Evolutionary conservation across 1,140 invertebrate genomes (phyloP).

Genomic region (Anastrepha ludens): DNA sequence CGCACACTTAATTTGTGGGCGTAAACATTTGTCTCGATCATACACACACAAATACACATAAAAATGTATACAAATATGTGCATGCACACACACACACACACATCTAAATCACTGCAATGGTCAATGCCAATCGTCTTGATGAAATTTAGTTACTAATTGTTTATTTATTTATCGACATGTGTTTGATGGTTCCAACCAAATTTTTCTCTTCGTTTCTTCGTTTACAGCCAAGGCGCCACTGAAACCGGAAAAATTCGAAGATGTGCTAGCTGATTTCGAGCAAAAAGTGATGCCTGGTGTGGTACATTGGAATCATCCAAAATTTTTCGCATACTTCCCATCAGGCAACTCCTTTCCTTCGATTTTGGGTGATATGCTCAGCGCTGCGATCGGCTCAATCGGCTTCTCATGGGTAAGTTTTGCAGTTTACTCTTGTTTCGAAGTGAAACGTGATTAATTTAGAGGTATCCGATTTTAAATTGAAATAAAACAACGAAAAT

Average conservation of each 20-base stretch:
- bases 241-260: conserved; percentile 87
- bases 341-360: conserved; percentile 96
- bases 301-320: conserved; percentile 97
- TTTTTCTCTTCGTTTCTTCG: conserved; percentile 13
- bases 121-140: conserved; percentile 5
- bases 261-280: conserved; percentile 92
- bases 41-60: not conserved
- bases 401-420: conserved; percentile 93
- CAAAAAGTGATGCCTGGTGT: conserved; percentile 94
- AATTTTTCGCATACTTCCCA: conserved; percentile 97
- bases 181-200: conserved; percentile 53
- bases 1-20: conserved; percentile 8
- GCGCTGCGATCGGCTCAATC: conserved; percentile 92
- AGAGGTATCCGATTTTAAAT: too few relatives aligned
- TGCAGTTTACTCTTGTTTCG: not conserved
- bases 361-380: conserved; percentile 94
- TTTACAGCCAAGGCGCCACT: conserved; percentile 84
- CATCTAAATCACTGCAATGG: not conserved
- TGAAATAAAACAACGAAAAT: too few relatives aligned
- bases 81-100: not conserved
- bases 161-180: conserved; percentile 16
- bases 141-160: conserved; percentile 32
- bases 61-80: not conserved
- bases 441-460: too few relatives aligned
- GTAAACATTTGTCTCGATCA: conserved; percentile 10